Evolutionary conservation across 2,113 vertebrate genomes (phyloP), one percentile per base, ranked within the genome.

Genomic region (Leucosticte australis): DNA sequence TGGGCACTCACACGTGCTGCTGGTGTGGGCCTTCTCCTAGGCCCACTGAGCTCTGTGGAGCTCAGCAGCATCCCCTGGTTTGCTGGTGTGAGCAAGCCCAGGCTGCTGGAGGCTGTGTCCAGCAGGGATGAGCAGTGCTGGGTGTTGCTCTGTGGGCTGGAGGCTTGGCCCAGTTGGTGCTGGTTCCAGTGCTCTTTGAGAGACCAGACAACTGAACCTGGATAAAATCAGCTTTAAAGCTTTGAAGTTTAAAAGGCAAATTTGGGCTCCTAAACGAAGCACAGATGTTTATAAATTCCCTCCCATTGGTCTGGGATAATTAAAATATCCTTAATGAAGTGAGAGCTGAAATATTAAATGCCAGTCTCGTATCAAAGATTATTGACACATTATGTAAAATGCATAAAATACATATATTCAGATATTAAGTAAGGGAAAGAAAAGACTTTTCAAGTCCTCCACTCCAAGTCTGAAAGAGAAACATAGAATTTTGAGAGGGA

Each of bases 171-270:
- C 68, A 83, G 19, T 62, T 86, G 59, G 22, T 49, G 28, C 41
- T 60, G 47, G 60, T 88, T 63, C 37, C 53, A 71, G 57, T 9
- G 57, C 79, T 77, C 80, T 88, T 83, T 0, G 9, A 84, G 55
- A 83, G 94, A 96, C 90, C 90, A 95, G 97, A 97, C 95, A 97
- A 95, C 83, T 70, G 88, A 96, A 96, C 95, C 96, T 97, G 96
- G 96, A 91, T 94, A 96, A 95, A 95, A 96, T 97, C 96, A 95
- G 75, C 86, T 92, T 87, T 85, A 82, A 63, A 47, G 94, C 94
- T 97, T 97, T 97, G 96, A 97, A 95, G 86, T 97, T 96, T 96
- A 91, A 97, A 92, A 93, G 95, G 95, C 55, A 95, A 96, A 96
- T 89, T 87, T 92, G 76, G 83, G 39, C 88, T 93, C 88, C 94